phyloP scores from a whole-genome alignment of 2,888 invertebrate genomes.

The Tupiocoris notatus region DNA sequence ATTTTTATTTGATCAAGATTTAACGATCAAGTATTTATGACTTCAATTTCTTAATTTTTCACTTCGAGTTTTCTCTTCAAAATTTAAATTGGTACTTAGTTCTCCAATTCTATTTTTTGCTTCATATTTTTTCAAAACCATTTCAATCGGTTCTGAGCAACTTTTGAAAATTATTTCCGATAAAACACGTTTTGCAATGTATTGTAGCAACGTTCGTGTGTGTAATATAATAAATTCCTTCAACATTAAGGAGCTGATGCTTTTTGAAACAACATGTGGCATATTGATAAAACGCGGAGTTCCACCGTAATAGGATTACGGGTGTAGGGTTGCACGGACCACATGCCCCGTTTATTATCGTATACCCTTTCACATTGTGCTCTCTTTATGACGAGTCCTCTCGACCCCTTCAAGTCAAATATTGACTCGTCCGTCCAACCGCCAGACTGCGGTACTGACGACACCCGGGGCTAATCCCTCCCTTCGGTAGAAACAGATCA shows the following conservation, averaged over 20 bases:
- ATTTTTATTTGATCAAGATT: too few relatives aligned
- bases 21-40: too few relatives aligned
- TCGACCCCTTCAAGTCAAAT: slow-evolving; percentile 15
- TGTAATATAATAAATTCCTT: too few relatives aligned
- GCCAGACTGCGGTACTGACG: background rate
- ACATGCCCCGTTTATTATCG: slow-evolving; percentile 42
- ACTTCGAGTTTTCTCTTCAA: too few relatives aligned
- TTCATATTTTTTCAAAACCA: too few relatives aligned
- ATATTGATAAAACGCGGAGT: slow-evolving; percentile 38
- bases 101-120: too few relatives aligned
- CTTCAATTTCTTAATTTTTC: too few relatives aligned
- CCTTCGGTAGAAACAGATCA: background rate
- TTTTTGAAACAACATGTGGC: slow-evolving; percentile 39
- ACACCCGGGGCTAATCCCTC: background rate
- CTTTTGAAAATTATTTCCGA: too few relatives aligned
- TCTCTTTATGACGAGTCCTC: background rate
- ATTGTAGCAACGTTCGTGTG: too few relatives aligned
- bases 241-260: background rate
- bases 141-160: too few relatives aligned
- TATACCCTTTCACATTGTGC: slow-evolving; percentile 25
- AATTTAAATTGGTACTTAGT: too few relatives aligned
- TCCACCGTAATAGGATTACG: slow-evolving; percentile 39
- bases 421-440: slow-evolving; percentile 21
- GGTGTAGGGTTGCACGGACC: slow-evolving; percentile 42
- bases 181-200: too few relatives aligned